Base-by-base conservation (phyloP, 2,797 vertebrate genomes). In the Urocyon cinereoargenteus region DNA sequence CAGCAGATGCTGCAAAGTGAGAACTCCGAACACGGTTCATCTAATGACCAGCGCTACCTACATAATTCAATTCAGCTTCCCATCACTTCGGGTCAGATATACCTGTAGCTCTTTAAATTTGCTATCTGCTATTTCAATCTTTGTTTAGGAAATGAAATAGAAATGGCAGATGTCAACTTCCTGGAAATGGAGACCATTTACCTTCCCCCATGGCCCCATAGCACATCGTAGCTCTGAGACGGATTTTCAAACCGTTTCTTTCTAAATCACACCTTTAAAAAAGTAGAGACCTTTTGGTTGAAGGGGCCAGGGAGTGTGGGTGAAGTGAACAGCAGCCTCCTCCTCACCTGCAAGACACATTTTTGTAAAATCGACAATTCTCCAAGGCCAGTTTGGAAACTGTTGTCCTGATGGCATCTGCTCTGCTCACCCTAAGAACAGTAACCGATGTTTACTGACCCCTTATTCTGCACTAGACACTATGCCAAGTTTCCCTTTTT, bases 1-100 rank as follows among this genome's bases (percentile, higher is more conserved):
- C 97, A 96, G 88, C 68, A 93, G 11, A 31, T 55, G 96, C 77
- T 79, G 51, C 45, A 3, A 28, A 18, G 85, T 21, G 84, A 93
- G 68, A 26, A 40, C 21, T 28, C 45, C 0, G 2, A 36, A 79
- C 4, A 36, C 2, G 1, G 96, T 61, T 61, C 12, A 1, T 28
- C 14, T 75, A 51, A 90, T n/a, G 64, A 73, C 73, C 31, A 40
- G 59, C 86, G 96, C 78, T 13, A 57, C 6, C 68, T 3, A 7
- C 0, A 4, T 22, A 8, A 28, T 59, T 68, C 51, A 26, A 0
- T 0, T 12, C 64, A 10, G 93, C 45, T 11, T n/a, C 57, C 0
- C 1, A 8, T 0, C 6, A 26, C 73, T 8, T 79, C 1, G 9
- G 16, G 14, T 51, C 19, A 15, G 4, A 15, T 6, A 31, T 5